Evolutionary conservation across 2,888 invertebrate species (phyloP), one percentile per base, ranked within the genome.

Genomic region (Dysmachus trigonus): DNA sequence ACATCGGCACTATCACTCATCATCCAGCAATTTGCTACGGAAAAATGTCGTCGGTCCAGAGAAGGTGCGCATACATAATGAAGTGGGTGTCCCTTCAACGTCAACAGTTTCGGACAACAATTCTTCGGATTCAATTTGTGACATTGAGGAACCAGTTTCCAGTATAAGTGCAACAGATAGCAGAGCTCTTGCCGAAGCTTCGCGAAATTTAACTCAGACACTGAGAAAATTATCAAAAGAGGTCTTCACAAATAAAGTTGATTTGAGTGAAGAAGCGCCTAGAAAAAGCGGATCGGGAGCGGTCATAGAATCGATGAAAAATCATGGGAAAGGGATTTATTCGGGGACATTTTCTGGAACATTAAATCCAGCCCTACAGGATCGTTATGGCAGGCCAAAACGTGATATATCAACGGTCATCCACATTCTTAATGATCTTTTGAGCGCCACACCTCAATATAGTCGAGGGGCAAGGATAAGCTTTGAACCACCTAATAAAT

Each of bases 311-410:
- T 96, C 96, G 89, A 97, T 97, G 97, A 96, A 96, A 91, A 97
- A 98, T 91, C 97, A 98, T 90, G 97, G 98, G 88, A 97, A 97
- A 92, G 98, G 98, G 89, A 97, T 98, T 88, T 98, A 98, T 93
- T 98, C 98, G 15, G 98, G 98, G 88, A 98, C 98, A 87, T 98
- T 98, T 92, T 98, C 98, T 90, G 98, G 98, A 85, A 98, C 98
- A 22, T 92, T 98, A 85, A 98, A 98, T 92, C 98, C 98, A 84
- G 97, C 98, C 73, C 93, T 98, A 79, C 98, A 98, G 93, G 98
- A 98, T 92, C 95, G 95, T 91, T 96, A 96, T 90, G 98, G 98
- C 13, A 94, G 97, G 89, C 98, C 98, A 81, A 97, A 98, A 91
- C 95, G 98, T 88, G 98, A 98, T 92, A 98, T 98, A 90, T 97